Evolutionary conservation across 2,797 vertebrate genomes (phyloP).

Genomic region (Sebastes melanostomus): DNA sequence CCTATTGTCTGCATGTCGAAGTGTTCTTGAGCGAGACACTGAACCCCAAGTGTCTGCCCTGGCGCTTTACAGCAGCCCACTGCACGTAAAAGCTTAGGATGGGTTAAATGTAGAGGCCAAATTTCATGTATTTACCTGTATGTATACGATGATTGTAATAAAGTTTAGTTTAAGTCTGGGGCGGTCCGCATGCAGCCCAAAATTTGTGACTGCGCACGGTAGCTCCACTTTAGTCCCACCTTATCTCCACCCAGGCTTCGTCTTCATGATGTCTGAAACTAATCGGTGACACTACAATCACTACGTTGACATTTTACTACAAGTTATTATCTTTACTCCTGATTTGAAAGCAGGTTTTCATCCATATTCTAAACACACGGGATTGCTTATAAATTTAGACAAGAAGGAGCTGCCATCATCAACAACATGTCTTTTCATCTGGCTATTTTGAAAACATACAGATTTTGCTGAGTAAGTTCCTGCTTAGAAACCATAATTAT

Average conservation of each 20-base stretch:
- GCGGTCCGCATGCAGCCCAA: not conserved
- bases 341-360: no score
- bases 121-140: no score
- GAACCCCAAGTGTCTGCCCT: no score
- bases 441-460: not conserved
- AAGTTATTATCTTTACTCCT: not conserved
- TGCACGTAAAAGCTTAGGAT: no score
- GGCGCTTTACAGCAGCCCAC: accelerated
- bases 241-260: not conserved
- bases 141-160: no score
- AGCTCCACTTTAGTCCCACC: not conserved
- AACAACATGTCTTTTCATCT: not conserved
- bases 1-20: no score
- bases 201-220: accelerated
- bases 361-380: not conserved
- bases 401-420: not conserved
- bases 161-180: no score
- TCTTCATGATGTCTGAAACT: not conserved
- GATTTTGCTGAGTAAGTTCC: not conserved
- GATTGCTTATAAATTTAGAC: not conserved
- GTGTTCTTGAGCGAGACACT: no score
- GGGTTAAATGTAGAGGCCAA: no score
- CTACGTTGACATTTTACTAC: not conserved
- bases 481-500: not conserved
- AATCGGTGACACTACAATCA: not conserved